phyloP scores from a whole-genome alignment of 2,888 invertebrate species.

The Diarsia rubi region DNA sequence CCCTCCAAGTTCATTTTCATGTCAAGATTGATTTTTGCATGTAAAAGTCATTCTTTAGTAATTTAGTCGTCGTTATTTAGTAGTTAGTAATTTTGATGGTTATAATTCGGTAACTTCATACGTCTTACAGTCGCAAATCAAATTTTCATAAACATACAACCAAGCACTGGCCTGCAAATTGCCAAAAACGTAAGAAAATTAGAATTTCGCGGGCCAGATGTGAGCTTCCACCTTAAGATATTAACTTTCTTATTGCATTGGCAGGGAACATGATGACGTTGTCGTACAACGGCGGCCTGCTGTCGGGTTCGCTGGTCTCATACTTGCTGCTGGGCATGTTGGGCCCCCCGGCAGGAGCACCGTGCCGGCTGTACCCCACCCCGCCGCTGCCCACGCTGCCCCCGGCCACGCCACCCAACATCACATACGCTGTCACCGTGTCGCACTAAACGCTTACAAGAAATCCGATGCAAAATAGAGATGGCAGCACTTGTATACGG shows the following conservation, averaged over 20 bases:
- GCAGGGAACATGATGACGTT: slow-evolving; percentile 98
- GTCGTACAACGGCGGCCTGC: slow-evolving; percentile 96
- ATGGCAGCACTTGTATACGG: slow-evolving; percentile 15
- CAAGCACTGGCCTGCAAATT: too few species aligned
- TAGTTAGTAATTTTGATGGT: too few species aligned
- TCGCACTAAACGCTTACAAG: slow-evolving; percentile 67
- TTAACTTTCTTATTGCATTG: neutral
- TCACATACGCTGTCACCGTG: slow-evolving; percentile 63
- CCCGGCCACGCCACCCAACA: slow-evolving; percentile 72
- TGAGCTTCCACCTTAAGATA: too few species aligned
- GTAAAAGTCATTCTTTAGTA: too few species aligned
- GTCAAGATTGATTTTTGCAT: too few species aligned
- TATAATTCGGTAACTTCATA: too few species aligned
- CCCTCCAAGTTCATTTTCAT: too few species aligned
- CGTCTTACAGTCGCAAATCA: too few species aligned
- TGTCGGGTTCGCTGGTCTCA: slow-evolving; percentile 95
- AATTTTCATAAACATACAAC: too few species aligned
- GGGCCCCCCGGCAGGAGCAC: slow-evolving; percentile 87
- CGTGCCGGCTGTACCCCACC: slow-evolving; percentile 88
- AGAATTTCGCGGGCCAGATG: too few species aligned
- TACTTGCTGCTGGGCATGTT: slow-evolving; percentile 94
- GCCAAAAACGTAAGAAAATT: too few species aligned
- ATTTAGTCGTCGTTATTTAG: too few species aligned
- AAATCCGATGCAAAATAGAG: slow-evolving; percentile 2
- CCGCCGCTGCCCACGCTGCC: slow-evolving; percentile 82